Conservation (phyloP, 2,888 invertebrate species). For the Pollenia griseotomentosa region DNA sequence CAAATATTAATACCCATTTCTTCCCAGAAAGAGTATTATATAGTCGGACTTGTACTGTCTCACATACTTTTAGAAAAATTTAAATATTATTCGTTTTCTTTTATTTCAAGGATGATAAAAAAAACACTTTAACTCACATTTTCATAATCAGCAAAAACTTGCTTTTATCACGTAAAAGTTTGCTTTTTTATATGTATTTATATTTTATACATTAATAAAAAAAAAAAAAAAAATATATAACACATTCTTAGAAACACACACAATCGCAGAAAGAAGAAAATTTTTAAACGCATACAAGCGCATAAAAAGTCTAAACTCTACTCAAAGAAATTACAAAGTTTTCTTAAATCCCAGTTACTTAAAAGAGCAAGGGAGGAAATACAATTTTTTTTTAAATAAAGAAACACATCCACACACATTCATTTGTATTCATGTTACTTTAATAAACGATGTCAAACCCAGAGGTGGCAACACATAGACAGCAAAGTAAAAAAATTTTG, state of each 20-base stretch:
- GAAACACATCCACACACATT: conserved; percentile 9
- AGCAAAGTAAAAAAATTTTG: conserved; percentile 19
- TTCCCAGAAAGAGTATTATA: too few relatives aligned
- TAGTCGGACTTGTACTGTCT: too few relatives aligned
- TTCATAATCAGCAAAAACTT: conserved; percentile 72
- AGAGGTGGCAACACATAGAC: conserved; percentile 67
- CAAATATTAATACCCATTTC: too few relatives aligned
- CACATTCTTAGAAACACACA: conserved; percentile 29
- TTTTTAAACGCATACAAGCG: conserved; percentile 61
- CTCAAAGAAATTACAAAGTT: conserved; percentile 70
- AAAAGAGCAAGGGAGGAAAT: neutral
- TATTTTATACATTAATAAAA: conserved; percentile 3
- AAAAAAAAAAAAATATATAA: conserved; percentile 1
- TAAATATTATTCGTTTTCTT: conserved; percentile 28
- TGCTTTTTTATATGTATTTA: conserved; percentile 38
- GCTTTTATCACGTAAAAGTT: conserved; percentile 72
- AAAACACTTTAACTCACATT: conserved; percentile 71
- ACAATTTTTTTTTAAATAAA: neutral
- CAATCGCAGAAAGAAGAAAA: conserved; percentile 1
- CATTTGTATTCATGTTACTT: conserved; percentile 37
- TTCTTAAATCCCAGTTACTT: conserved; percentile 62
- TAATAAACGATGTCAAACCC: conserved; percentile 69
- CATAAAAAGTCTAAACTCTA: conserved; percentile 65
- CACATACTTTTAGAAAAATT: too few relatives aligned
- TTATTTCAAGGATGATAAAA: conserved; percentile 62